These are phyloP conservation scores for Chirona hameri DNA, from an alignment of 2,888 invertebrate species.

Conservation along the genomic window DNA sequence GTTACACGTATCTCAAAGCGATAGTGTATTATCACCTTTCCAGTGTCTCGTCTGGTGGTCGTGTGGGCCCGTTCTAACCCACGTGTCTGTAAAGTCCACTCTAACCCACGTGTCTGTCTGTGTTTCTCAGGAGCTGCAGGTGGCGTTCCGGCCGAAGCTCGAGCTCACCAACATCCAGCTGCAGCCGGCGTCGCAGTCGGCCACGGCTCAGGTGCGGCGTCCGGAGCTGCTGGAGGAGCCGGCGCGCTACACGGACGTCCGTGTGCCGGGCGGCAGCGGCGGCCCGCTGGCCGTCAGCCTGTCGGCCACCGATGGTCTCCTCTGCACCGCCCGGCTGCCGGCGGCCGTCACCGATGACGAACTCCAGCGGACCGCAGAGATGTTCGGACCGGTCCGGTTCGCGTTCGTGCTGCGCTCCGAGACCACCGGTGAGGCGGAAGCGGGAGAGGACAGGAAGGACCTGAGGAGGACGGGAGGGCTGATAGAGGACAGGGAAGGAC, in stretches of 20 bases:
- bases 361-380: constrained; percentile 49
- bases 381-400: constrained; percentile 50
- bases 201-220: constrained; percentile 8
- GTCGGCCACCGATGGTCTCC: constrained; percentile 40
- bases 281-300: constrained; percentile 37
- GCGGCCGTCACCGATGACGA: constrained; percentile 49
- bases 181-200: constrained; percentile 4
- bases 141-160: constrained; percentile 22
- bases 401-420: constrained; percentile 51
- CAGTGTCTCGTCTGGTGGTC: no score
- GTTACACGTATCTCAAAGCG: no score
- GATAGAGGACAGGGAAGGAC: no score
- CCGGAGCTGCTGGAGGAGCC: constrained; percentile 13
- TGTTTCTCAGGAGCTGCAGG: background rate
- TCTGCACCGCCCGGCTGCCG: constrained; percentile 54
- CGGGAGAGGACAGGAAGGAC: no score
- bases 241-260: constrained; percentile 1
- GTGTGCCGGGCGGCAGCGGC: background rate
- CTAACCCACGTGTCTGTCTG: no score
- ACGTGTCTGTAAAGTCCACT: no score
- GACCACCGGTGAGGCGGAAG: constrained; percentile 38
- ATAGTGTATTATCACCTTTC: no score
- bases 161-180: constrained; percentile 13
- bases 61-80: no score
- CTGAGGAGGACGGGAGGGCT: no score